These are phyloP conservation scores for Eublepharis macularius DNA, from an alignment of 2,113 vertebrate genomes.

Conservation along the genomic window DNA sequence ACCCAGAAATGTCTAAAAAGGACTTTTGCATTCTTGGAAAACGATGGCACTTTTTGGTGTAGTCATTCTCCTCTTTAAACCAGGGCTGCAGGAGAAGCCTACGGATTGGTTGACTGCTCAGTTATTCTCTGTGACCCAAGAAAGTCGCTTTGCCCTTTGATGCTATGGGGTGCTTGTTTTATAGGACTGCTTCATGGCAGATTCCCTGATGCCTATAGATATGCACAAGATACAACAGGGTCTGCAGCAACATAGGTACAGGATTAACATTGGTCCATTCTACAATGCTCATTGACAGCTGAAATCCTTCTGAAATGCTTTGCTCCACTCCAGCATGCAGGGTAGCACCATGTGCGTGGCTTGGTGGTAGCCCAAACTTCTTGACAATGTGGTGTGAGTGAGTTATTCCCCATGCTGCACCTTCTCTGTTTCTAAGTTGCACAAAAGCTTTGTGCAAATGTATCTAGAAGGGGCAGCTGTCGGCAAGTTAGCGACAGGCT, in stretches of 20 bases:
- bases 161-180: not conserved
- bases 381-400: not conserved
- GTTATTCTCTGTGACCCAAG: not conserved
- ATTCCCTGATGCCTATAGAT: not conserved
- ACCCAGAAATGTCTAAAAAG: not conserved
- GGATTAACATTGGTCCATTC: not conserved
- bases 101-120: too few relatives aligned
- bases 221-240: too few relatives aligned
- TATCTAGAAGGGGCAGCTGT: not conserved
- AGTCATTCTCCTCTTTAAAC: not conserved
- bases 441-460: not conserved
- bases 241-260: not conserved
- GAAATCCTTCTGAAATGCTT: not conserved
- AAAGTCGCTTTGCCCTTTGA: not conserved
- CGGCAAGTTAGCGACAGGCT: not conserved
- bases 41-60: not conserved
- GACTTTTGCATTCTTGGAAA: not conserved
- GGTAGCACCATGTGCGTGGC: not conserved
- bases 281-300: not conserved
- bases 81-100: not conserved
- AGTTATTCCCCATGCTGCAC: not conserved
- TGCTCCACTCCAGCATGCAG: not conserved
- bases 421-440: not conserved
- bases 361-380: not conserved
- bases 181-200: not conserved